Evolutionary conservation across 2,113 vertebrate genomes (phyloP).

Genomic region (Stigmatopora nigra): DNA sequence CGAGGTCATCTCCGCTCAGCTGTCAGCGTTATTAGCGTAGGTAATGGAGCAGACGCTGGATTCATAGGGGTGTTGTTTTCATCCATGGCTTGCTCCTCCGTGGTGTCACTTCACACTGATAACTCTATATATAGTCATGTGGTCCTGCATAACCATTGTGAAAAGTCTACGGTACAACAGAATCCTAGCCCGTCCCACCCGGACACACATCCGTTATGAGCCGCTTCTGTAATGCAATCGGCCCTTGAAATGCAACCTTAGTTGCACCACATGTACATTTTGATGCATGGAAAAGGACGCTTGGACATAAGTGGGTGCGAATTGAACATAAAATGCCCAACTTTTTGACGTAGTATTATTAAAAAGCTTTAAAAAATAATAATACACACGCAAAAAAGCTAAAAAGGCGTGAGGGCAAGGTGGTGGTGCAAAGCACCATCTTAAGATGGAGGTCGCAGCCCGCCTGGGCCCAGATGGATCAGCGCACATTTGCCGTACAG

Average conservation of each 20-base stretch:
- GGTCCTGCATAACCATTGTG: slow-evolving; percentile 77
- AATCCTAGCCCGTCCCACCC: slow-evolving; percentile 69
- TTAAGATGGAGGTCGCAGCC: slow-evolving; percentile 85
- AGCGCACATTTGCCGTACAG: slow-evolving; percentile 91
- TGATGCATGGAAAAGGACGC: slow-evolving; percentile 80
- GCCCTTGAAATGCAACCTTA: slow-evolving; percentile 76
- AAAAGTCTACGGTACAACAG: slow-evolving; percentile 84
- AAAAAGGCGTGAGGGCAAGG: slow-evolving; percentile 67
- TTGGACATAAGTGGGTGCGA: slow-evolving; percentile 70
- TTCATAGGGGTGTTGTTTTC: slow-evolving; percentile 97
- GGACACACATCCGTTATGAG: slow-evolving; percentile 80
- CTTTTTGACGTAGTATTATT: slow-evolving; percentile 56
- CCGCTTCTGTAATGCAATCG: slow-evolving; percentile 78
- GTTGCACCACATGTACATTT: slow-evolving; percentile 84
- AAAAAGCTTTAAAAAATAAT: background rate
- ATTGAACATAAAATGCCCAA: slow-evolving; percentile 62
- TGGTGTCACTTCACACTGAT: slow-evolving; percentile 90
- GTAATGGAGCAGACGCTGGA: slow-evolving; percentile 94
- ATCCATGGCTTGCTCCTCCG: slow-evolving; percentile 77
- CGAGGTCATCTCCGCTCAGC: slow-evolving; percentile 98
- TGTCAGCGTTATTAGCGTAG: slow-evolving; percentile 98
- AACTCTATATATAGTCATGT: slow-evolving; percentile 97
- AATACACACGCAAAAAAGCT: slow-evolving; percentile 6
- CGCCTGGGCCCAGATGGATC: slow-evolving; percentile 86
- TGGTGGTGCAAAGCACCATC: slow-evolving; percentile 81